These are phyloP conservation scores for Muscicapa adusta DNA, from an alignment of 2,113 vertebrate genomes.

Conservation along the genomic window DNA sequence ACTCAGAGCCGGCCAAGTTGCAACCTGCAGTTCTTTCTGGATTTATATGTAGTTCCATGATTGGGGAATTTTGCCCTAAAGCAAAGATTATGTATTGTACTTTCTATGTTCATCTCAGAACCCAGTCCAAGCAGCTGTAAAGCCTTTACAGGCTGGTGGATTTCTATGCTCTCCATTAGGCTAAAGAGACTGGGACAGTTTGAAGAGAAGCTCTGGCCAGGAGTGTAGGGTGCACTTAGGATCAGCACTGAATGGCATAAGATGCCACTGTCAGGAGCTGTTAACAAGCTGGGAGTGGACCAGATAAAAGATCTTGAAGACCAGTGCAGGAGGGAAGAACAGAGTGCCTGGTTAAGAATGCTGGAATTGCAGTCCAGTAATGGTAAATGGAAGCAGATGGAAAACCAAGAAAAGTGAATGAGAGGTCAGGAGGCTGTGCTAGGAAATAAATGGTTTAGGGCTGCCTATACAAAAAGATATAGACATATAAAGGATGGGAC, in stretches of 20 bases:
- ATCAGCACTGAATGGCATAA: background rate
- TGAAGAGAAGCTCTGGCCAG: background rate
- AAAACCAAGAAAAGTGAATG: background rate
- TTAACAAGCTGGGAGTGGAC: background rate
- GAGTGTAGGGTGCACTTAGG: background rate
- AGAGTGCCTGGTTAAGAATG: background rate
- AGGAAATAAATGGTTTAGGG: background rate
- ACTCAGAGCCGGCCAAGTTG: slow-evolving; percentile 14
- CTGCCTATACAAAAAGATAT: background rate
- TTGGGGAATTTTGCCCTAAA: slow-evolving; percentile 47
- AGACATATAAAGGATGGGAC: background rate
- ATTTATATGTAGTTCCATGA: slow-evolving; percentile 13
- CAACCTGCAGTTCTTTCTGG: slow-evolving; percentile 26
- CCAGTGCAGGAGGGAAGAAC: background rate
- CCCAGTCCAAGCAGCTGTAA: background rate
- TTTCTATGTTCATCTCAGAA: background rate
- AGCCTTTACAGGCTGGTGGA: background rate
- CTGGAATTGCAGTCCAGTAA: background rate
- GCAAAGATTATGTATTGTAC: slow-evolving; percentile 11
- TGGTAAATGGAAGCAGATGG: background rate
- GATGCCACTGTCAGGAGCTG: background rate
- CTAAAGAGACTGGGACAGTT: background rate
- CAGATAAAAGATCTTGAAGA: background rate
- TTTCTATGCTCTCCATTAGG: background rate
- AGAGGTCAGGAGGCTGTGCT: background rate